Evolutionary conservation across 2,797 vertebrate genomes (phyloP).

Genomic region (Eospalax fontanierii): DNA sequence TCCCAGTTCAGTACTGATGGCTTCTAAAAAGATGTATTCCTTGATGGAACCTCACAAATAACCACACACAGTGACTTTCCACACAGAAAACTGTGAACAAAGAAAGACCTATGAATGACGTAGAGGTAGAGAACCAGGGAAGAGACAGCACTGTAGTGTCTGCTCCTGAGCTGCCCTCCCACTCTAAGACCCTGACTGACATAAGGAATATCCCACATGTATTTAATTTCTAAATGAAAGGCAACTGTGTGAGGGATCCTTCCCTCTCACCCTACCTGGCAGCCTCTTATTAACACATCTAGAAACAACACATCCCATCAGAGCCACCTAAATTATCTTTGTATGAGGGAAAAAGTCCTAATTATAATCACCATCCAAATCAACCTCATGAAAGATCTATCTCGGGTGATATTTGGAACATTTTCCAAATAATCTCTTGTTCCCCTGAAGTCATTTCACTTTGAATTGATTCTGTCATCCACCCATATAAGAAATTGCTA

Average conservation of each 20-base stretch:
- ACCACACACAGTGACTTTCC: neutral
- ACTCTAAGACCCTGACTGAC: neutral
- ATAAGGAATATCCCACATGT: neutral
- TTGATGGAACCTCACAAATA: neutral
- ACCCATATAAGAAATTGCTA: constrained; percentile 35
- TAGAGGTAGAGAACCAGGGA: neutral
- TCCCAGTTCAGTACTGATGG: neutral
- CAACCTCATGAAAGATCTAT: constrained; percentile 62
- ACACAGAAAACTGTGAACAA: neutral
- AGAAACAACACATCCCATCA: neutral
- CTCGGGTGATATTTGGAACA: constrained; percentile 73
- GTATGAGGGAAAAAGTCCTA: neutral
- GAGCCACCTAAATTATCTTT: neutral
- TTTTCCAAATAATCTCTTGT: constrained; percentile 67
- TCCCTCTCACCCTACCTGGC: neutral
- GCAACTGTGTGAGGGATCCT: neutral
- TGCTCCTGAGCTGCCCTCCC: neutral
- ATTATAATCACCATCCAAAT: constrained; percentile 50
- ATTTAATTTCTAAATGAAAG: constrained; percentile 24
- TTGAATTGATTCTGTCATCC: constrained; percentile 3
- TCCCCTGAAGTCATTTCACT: constrained; percentile 69
- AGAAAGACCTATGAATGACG: neutral
- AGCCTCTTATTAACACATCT: constrained; percentile 25
- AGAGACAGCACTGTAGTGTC: neutral
- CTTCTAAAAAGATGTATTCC: neutral